Evolutionary conservation across 37 sponge, comb jelly and placozoan genomes (phyloP).

Genomic region (Tethya wilhelma): DNA sequence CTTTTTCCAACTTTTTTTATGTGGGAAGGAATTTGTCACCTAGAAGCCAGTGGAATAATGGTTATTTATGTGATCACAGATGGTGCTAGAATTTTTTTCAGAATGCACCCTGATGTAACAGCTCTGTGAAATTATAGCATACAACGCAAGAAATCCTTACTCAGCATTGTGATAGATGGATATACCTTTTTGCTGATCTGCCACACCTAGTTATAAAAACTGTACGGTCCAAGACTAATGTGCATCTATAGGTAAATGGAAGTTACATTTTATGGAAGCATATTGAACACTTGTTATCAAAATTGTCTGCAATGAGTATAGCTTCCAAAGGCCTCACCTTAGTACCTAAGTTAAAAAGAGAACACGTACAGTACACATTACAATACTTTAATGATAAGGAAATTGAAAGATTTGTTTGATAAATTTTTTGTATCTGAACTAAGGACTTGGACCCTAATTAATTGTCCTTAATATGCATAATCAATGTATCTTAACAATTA

Average conservation of each 20-base stretch:
- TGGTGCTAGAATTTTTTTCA: constrained; percentile 54
- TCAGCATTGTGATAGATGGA: not conserved
- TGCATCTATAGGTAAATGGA: not conserved
- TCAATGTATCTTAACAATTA: no score
- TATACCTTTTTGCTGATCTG: constrained; percentile 34
- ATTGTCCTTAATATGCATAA: no score
- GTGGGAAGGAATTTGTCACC: constrained; percentile 34
- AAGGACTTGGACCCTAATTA: no score
- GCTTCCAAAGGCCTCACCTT: no score
- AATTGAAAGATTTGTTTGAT: no score
- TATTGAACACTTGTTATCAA: not conserved
- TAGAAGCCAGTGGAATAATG: constrained; percentile 31
- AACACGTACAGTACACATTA: no score
- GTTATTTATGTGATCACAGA: constrained; percentile 33
- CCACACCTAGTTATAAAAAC: constrained; percentile 49
- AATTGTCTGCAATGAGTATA: no score
- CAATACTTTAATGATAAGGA: no score
- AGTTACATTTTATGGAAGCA: not conserved
- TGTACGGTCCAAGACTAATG: not conserved
- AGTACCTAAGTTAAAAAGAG: no score
- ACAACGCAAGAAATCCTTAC: constrained; percentile 28
- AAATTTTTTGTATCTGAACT: no score
- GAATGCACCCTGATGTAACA: constrained; percentile 1
- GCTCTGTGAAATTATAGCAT: not conserved
- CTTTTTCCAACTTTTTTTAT: constrained; percentile 52